Evolutionary conservation across 2,888 invertebrate species (phyloP), one percentile per base, ranked within the genome.

Genomic region (Oxycera nigricornis): DNA sequence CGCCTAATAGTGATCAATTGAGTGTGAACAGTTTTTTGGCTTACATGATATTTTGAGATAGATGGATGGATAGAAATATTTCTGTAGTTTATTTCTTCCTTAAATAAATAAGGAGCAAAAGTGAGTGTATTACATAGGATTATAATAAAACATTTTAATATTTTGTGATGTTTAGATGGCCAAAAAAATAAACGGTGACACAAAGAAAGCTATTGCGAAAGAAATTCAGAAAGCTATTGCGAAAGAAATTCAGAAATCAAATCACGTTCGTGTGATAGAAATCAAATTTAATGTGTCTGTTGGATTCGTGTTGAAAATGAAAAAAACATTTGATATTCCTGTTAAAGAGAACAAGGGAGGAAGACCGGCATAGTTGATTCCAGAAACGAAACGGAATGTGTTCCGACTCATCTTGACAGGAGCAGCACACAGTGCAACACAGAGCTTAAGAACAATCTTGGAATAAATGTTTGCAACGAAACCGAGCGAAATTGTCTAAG

Each of bases 401-500:
- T n/a, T 6, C 17, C 52, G 52, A 52, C 52, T 52, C 22, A 52
- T 52, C n/a, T 52, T n/a, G 17, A 52, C 52, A 52, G 52, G n/a
- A n/a, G 52, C 52, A n/a, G n/a, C n/a, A n/a, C n/a, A n/a, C n/a
- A n/a, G n/a, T n/a, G n/a, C n/a, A n/a, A n/a, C n/a, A n/a, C n/a
- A n/a, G n/a, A n/a, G n/a, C n/a, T n/a, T n/a, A n/a, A n/a, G n/a
- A n/a, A n/a, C n/a, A n/a, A n/a, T n/a, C n/a, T n/a, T n/a, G n/a
- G n/a, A n/a, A 52, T 22, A 52, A 52, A 52, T 20, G 52, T 52
- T 7, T 52, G 17, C 52, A 52, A 52, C 22, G 52, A 52, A 52
- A 20, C 17, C 17, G 22, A 6, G 22, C 17, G 22, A 20, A 20
- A 52, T n/a, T 22, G 22, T 22, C 17, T 22, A 9, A 52, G 22